Percentiles rank a stretch among this genome's conserved stretches.
These are phyloP conservation scores for Heliconius hewitsoni DNA, from an alignment of 1,140 invertebrate species.

Conservation along the genomic window DNA sequence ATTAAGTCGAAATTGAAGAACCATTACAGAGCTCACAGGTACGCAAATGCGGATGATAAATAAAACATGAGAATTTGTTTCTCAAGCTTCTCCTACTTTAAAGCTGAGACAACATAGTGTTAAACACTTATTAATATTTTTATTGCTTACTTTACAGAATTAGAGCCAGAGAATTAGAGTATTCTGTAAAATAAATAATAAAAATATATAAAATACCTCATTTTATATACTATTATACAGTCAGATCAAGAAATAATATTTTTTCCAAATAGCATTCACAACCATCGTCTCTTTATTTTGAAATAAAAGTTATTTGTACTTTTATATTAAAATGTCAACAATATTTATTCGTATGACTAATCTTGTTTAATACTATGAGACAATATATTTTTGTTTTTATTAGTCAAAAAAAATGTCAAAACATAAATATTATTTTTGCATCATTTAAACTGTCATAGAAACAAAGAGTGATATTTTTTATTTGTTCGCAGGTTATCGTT, in stretches of 20 bases:
- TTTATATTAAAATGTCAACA: background rate
- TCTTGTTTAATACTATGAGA: background rate
- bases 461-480: background rate
- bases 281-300: too few species aligned
- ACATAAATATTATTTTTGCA: background rate
- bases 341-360: background rate
- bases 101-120: too few species aligned
- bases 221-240: too few species aligned
- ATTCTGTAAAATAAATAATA: too few species aligned
- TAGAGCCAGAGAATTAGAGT: too few species aligned
- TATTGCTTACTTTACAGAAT: too few species aligned
- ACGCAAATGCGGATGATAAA: slow-evolving; percentile 10
- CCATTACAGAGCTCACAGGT: slow-evolving; percentile 94
- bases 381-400: background rate
- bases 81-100: too few species aligned
- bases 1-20: slow-evolving; percentile 94
- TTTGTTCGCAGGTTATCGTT: slow-evolving; percentile 90
- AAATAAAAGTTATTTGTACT: too few species aligned
- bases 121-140: too few species aligned
- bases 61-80: background rate
- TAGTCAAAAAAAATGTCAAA: background rate
- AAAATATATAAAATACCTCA: too few species aligned
- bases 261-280: too few species aligned
- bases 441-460: background rate
- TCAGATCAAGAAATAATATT: too few species aligned